phyloP scores from a whole-genome alignment of 2,113 vertebrate species.

The Apteryx owenii region DNA sequence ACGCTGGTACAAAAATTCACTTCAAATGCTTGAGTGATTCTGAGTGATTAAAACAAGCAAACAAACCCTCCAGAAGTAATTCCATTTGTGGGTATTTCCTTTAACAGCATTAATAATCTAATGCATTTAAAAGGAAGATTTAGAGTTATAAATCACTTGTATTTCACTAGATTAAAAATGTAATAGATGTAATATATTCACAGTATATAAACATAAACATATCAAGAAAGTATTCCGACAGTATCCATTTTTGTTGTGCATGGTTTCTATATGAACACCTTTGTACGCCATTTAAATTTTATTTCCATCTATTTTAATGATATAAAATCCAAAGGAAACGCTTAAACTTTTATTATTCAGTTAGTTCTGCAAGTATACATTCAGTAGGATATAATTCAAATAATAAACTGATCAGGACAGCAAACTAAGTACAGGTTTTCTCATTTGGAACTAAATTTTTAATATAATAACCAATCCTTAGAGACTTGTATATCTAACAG shows the following conservation, averaged over 20 bases:
- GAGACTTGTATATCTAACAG: fast-evolving
- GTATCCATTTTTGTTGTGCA: neutral
- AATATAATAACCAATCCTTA: neutral
- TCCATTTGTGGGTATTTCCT: conserved; percentile 58
- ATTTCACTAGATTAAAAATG: conserved; percentile 56
- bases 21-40: neutral
- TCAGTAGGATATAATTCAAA: neutral
- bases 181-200: conserved; percentile 24
- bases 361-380: neutral
- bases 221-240: neutral
- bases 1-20: neutral
- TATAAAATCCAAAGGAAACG: neutral
- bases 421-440: neutral
- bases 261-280: neutral
- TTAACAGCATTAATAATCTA: conserved; percentile 63
- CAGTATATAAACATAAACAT: neutral
- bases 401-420: neutral
- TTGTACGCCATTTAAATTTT: neutral
- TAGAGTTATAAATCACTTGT: conserved; percentile 34
- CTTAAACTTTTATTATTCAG: neutral
- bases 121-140: conserved; percentile 60
- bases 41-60: conserved; percentile 31
- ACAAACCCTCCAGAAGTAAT: conserved; percentile 51
- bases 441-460: neutral
- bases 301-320: neutral